These are phyloP conservation scores for Melanotaenia maccullochi DNA, from an alignment of 2,797 vertebrate species.

Conservation along the genomic window DNA sequence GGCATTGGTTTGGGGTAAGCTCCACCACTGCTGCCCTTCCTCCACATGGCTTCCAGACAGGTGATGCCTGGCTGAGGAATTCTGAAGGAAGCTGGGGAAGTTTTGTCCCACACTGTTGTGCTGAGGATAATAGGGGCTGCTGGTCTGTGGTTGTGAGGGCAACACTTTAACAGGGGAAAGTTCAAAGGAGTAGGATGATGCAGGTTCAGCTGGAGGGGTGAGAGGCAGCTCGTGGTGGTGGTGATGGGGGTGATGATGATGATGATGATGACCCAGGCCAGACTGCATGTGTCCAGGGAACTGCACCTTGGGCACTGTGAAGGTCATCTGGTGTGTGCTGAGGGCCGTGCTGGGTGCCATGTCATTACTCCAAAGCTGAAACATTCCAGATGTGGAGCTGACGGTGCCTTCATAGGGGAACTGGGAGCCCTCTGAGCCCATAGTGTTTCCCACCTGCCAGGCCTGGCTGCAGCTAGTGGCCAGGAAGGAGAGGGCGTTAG, in stretches of 20 bases:
- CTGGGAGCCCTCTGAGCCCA: constrained; percentile 80
- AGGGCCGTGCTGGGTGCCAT: constrained; percentile 81
- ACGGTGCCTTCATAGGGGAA: constrained; percentile 83
- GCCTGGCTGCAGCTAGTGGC: constrained; percentile 86
- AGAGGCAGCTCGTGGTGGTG: constrained; percentile 89
- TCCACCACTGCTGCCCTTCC: constrained; percentile 90
- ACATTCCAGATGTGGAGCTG: constrained; percentile 86
- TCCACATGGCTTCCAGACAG: constrained; percentile 80
- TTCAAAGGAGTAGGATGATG: constrained; percentile 87
- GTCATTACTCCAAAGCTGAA: constrained; percentile 90
- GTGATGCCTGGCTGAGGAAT: constrained; percentile 81
- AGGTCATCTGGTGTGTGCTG: constrained; percentile 85
- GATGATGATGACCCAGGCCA: constrained; percentile 80
- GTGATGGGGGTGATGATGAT: constrained; percentile 76
- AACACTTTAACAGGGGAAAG: constrained; percentile 88
- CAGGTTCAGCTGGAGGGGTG: constrained; percentile 86
- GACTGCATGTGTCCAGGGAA: constrained; percentile 86
- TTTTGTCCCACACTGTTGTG: constrained; percentile 83
- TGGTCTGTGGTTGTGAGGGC: constrained; percentile 79
- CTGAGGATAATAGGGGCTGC: constrained; percentile 84
- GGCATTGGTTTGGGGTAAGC: constrained; percentile 83
- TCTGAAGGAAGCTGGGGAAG: constrained; percentile 86
- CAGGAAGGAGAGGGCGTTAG: constrained; percentile 83
- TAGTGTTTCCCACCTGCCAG: constrained; percentile 79
- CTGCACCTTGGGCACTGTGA: constrained; percentile 87